These are phyloP conservation scores for Idaea aversata DNA, from an alignment of 2,888 invertebrate species.

Conservation along the genomic window DNA sequence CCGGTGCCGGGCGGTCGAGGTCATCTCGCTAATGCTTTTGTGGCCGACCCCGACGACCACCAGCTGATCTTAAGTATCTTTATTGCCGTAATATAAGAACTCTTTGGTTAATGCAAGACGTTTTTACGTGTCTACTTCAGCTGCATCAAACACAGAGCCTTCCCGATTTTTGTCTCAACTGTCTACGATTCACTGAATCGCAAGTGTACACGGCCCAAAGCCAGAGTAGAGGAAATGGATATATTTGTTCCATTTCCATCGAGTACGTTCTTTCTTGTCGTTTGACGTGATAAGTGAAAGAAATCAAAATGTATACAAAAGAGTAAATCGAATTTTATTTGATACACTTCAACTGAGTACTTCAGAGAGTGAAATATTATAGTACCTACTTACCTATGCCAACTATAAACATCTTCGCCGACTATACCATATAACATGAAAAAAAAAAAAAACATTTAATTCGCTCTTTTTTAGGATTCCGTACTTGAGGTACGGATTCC, in stretches of 20 bases:
- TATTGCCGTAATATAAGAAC: no score
- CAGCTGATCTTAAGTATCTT: no score
- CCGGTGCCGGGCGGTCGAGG: no score
- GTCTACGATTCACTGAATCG: constrained; percentile 6
- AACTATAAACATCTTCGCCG: no score
- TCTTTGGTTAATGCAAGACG: no score
- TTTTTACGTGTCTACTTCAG: no score
- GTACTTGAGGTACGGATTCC: no score
- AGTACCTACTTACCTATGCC: neutral
- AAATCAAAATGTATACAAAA: constrained; percentile 24
- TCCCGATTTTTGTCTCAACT: neutral
- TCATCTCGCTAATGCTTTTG: no score
- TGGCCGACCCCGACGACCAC: no score
- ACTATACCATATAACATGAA: no score
- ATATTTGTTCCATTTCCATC: constrained; percentile 17
- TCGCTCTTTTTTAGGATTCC: no score
- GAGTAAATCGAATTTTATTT: constrained; percentile 19
- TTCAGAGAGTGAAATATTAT: neutral
- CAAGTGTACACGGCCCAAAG: constrained; percentile 7
- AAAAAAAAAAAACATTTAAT: no score
- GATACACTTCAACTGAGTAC: constrained; percentile 18
- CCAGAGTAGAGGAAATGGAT: constrained; percentile 23
- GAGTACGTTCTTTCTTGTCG: constrained; percentile 19
- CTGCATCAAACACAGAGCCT: neutral
- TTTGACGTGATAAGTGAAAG: constrained; percentile 25